Evolutionary conservation across 2,797 vertebrate genomes (phyloP).

Genomic region (Anas georgica): DNA sequence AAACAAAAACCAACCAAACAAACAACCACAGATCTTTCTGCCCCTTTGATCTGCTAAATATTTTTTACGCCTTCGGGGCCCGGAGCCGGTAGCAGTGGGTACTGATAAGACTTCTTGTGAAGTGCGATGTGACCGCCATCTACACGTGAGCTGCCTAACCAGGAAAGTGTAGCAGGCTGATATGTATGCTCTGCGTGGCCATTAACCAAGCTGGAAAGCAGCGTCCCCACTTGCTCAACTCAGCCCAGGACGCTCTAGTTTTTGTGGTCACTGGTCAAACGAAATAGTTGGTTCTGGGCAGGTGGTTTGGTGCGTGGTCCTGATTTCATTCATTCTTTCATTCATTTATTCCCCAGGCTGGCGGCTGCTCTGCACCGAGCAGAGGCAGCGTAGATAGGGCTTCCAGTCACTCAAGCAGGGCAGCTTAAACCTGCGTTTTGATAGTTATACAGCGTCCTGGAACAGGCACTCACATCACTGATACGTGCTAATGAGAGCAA

Average conservation of each 20-base stretch:
- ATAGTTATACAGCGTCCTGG: not conserved
- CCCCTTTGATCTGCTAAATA: not conserved
- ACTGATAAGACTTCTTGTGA: not conserved
- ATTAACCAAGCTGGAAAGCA: not conserved
- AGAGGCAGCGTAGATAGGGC: not conserved
- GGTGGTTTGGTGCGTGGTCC: not conserved
- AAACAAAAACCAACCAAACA: not conserved
- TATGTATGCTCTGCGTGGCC: accelerated
- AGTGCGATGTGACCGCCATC: not conserved
- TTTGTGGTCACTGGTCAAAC: conserved; percentile 4
- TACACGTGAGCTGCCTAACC: not conserved
- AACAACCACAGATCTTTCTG: not conserved
- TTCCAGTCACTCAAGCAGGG: not conserved
- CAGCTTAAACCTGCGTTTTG: not conserved
- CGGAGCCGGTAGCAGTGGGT: not conserved
- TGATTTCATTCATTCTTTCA: not conserved
- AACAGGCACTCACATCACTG: not conserved
- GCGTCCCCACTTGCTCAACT: accelerated
- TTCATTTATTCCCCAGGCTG: not conserved
- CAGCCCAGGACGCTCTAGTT: accelerated
- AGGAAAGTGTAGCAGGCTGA: accelerated
- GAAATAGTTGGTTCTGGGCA: not conserved
- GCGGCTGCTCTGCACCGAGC: not conserved
- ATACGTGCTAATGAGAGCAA: not conserved
- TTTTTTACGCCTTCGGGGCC: not conserved